Conservation (phyloP, 2,888 invertebrate species). For the Crematogaster levior region DNA sequence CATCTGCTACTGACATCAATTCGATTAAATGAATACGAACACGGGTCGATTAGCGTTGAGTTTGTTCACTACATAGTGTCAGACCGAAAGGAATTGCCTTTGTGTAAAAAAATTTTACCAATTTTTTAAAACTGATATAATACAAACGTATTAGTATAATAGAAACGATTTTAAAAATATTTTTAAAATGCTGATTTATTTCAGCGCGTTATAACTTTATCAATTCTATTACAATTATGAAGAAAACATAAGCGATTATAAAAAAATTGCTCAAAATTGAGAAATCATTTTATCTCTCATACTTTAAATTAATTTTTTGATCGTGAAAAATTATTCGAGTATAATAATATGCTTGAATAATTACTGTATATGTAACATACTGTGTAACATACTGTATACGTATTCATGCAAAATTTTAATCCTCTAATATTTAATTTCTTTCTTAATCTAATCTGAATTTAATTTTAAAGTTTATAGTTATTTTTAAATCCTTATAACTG, state of each 20-base stretch:
- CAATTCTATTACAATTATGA: not conserved
- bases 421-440: not conserved
- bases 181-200: not conserved
- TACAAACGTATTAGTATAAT: not conserved
- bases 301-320: not conserved
- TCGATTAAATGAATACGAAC: conserved; percentile 52
- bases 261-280: not conserved
- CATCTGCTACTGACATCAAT: conserved; percentile 67
- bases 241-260: not conserved
- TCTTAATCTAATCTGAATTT: not conserved
- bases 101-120: not conserved
- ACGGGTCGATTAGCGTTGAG: conserved; percentile 48
- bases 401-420: not conserved
- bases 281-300: conserved; percentile 1
- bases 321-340: not conserved
- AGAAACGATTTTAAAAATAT: not conserved
- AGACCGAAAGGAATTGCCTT: not conserved
- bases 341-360: too few relatives aligned
- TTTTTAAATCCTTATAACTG: not conserved
- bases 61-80: conserved; percentile 2
- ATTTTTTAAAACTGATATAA: not conserved
- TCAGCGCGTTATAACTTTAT: not conserved
- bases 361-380: not conserved
- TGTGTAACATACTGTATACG: not conserved
- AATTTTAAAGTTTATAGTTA: not conserved